A percentile compares a stretch with the other conserved stretches of the same genome.
Evolutionary conservation across 2,888 invertebrate species (phyloP).

Genomic region (Napeogenes inachia): DNA sequence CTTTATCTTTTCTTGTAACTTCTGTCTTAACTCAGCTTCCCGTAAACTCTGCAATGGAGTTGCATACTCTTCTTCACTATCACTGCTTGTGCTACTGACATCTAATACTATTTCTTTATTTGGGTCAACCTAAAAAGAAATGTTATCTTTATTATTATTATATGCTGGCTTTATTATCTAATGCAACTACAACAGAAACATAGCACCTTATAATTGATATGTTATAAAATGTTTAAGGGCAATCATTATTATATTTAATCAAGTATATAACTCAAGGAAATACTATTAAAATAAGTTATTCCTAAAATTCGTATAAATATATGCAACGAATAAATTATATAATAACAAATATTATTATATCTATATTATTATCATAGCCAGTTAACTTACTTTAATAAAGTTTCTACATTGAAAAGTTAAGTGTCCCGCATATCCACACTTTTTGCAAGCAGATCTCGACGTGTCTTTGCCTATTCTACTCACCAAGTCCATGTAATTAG

Average conservation of each 20-base stretch:
- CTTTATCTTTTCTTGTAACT: slow-evolving; percentile 80
- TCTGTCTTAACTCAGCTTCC: slow-evolving; percentile 85
- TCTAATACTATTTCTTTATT: slow-evolving; percentile 95
- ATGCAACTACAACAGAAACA: too few species aligned
- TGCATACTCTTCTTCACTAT: slow-evolving; percentile 87
- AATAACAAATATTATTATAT: too few species aligned
- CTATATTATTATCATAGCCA: too few species aligned
- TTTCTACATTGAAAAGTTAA: slow-evolving; percentile 97
- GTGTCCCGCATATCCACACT: slow-evolving; percentile 97
- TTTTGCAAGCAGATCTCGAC: slow-evolving; percentile 92
- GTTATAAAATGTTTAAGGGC: too few species aligned
- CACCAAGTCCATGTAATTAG: slow-evolving; percentile 60
- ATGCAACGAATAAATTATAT: too few species aligned
- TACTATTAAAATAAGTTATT: too few species aligned
- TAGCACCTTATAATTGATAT: too few species aligned
- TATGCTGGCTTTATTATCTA: too few species aligned
- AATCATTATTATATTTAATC: too few species aligned
- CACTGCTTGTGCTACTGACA: slow-evolving; percentile 96
- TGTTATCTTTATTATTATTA: neutral
- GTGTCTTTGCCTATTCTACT: slow-evolving; percentile 82
- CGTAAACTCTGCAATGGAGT: slow-evolving; percentile 89
- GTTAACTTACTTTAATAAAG: slow-evolving; percentile 85
- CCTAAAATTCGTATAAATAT: neutral
- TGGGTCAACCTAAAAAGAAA: slow-evolving; percentile 83
- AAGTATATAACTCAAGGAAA: too few species aligned